Conservation (phyloP, 2,797 vertebrate genomes). For the Tachyglossus aculeatus region DNA sequence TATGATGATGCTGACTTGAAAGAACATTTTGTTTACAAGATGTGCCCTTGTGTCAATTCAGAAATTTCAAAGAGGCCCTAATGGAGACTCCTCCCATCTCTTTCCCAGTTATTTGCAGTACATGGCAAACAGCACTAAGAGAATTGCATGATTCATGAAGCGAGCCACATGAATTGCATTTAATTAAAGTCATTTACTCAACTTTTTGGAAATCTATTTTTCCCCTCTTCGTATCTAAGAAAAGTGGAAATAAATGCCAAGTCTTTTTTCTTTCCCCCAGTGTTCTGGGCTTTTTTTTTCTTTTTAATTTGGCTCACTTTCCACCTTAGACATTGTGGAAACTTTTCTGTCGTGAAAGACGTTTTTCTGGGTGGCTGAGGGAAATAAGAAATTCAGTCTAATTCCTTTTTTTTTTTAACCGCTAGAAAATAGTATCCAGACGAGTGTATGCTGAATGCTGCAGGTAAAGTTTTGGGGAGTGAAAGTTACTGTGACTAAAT, state of each 20-base stretch:
- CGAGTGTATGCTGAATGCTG: not conserved
- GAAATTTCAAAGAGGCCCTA: constrained; percentile 21
- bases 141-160: constrained; percentile 3
- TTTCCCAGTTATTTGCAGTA: constrained; percentile 5
- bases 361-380: constrained; percentile 25
- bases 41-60: constrained; percentile 24
- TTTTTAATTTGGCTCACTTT: constrained; percentile 47
- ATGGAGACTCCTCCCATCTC: not conserved
- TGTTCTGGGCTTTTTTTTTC: constrained; percentile 44
- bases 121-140: constrained; percentile 11
- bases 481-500: not conserved
- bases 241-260: constrained; percentile 29
- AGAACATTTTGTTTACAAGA: constrained; percentile 39
- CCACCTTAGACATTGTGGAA: constrained; percentile 36
- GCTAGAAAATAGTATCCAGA: constrained; percentile 29
- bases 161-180: constrained; percentile 19
- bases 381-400: constrained; percentile 14
- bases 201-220: constrained; percentile 3
- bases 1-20: constrained; percentile 28
- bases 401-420: constrained; percentile 1
- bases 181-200: constrained; percentile 51
- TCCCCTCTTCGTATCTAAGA: constrained; percentile 17
- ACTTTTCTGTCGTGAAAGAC: constrained; percentile 24
- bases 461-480: not conserved
- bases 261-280: constrained; percentile 35